Evolutionary conservation across 2,113 vertebrate genomes (phyloP), one percentile per base, ranked within the genome.

Genomic region (Silurus asotus): DNA sequence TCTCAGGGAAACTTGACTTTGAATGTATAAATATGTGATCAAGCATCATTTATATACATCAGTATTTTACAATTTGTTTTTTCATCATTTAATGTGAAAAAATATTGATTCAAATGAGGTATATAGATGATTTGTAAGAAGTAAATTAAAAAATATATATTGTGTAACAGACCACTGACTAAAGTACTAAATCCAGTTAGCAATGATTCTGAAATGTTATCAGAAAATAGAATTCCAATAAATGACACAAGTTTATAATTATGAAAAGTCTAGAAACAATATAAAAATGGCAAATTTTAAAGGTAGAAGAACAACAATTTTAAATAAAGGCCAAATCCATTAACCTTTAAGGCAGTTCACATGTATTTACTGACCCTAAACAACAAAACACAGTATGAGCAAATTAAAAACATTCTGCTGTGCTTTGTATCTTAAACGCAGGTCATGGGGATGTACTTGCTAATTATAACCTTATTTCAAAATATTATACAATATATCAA

Each of bases 291-390:
- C 3, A 62, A 62, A 84, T 51, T 75, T 75, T 49, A 61, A 49
- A 84, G 53, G n/a, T 45, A 72, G 56, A 72, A 72, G 53, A 83
- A 83, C 67, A 83, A n/a, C 65, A 58, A 19, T 9, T 59, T 9
- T 19, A 15, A 83, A 72, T 53, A 45, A 28, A 9, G 56, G 82
- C 61, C 56, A 76, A 15, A 3, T 51, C 49, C 23, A 77, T 77
- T 77, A 76, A 77, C 17, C 45, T 55, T 10, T 11, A 70, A 19
- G 45, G 51, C 81, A 83, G 67, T 58, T 28, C 13, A 19, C n/a
- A 51, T 65, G 48, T 49, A 25, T n/a, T 49, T 17, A 11, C 58
- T 53, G 72, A 64, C 23, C n/a, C 19, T 7, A 9, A 77, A 64
- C 56, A 62, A 62, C 45, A 76, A 61, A 61, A 72, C 17, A 72